A percentile compares a stretch with the other conserved stretches of the same genome.
phyloP scores from a whole-genome alignment of 2,113 vertebrate genomes.

The Daboia siamensis region DNA sequence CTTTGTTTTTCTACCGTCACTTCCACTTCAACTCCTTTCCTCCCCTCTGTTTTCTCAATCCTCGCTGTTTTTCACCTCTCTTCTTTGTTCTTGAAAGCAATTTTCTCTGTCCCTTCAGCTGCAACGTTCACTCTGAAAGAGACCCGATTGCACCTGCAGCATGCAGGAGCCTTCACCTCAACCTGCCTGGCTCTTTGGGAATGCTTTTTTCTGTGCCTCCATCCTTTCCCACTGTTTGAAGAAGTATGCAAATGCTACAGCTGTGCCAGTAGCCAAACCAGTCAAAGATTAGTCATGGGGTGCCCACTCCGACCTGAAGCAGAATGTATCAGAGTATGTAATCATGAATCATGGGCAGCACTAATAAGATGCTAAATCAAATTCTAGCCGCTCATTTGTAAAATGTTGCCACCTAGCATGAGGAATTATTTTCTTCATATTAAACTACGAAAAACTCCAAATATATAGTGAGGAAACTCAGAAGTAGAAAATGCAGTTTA shows the following conservation, averaged over 20 bases:
- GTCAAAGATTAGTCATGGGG: slow-evolving; percentile 50
- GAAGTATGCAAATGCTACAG: slow-evolving; percentile 45
- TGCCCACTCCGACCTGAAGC: slow-evolving; percentile 45
- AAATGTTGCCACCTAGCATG: slow-evolving; percentile 12
- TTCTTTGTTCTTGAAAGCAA: slow-evolving; percentile 30
- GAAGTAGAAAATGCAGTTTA: background rate
- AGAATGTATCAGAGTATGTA: slow-evolving; percentile 60
- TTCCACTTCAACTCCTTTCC: background rate
- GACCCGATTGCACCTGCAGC: slow-evolving; percentile 31
- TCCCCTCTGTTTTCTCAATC: background rate
- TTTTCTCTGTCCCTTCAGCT: slow-evolving; percentile 42
- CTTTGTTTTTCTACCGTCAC: background rate
- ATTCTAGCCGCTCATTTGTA: slow-evolving; percentile 29
- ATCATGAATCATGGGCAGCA: slow-evolving; percentile 50
- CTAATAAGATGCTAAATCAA: slow-evolving; percentile 46
- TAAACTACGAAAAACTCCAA: background rate
- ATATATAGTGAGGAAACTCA: background rate
- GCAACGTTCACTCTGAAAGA: slow-evolving; percentile 53
- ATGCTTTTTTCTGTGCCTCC: slow-evolving; percentile 19
- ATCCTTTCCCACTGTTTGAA: slow-evolving; percentile 29
- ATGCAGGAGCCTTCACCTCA: slow-evolving; percentile 50
- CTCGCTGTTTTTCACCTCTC: slow-evolving; percentile 10
- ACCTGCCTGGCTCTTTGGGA: slow-evolving; percentile 31
- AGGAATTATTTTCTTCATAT: slow-evolving; percentile 17
- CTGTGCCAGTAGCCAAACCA: slow-evolving; percentile 51